Evolutionary conservation across 2,113 vertebrate species (phyloP).

Genomic region (Drymodes brunneopygia): DNA sequence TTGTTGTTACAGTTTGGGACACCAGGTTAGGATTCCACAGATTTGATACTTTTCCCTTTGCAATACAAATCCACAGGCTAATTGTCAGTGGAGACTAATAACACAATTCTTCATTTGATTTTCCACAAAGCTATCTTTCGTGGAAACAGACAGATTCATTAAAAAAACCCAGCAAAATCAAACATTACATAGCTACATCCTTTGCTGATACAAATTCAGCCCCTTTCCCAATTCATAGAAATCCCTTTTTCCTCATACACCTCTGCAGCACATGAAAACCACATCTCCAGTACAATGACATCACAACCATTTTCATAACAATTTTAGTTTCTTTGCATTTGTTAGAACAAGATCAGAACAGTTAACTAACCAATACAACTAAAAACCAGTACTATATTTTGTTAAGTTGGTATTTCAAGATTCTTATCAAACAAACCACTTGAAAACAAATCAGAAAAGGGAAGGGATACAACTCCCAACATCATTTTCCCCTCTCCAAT

Average conservation of each 20-base stretch:
- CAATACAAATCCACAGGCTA: too few species aligned
- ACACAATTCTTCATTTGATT: not conserved
- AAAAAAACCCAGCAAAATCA: not conserved
- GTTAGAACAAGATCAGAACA: not conserved
- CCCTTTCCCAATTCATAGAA: too few species aligned
- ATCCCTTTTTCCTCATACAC: not conserved
- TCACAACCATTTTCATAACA: not conserved
- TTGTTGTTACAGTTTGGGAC: not conserved
- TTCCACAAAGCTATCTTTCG: not conserved
- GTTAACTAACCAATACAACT: not conserved
- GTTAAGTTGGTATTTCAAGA: not conserved
- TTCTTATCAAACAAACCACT: not conserved
- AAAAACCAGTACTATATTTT: not conserved
- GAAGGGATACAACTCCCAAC: not conserved
- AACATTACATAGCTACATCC: too few species aligned
- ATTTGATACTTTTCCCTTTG: not conserved
- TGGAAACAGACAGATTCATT: not conserved
- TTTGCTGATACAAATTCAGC: not conserved
- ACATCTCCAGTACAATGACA: not conserved
- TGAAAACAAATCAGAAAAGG: not conserved
- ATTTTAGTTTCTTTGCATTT: not conserved
- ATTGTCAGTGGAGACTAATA: not conserved
- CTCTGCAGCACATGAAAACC: not conserved
- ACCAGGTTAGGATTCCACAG: not conserved
- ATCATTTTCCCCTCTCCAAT: too few species aligned